Evolutionary conservation across 2,888 invertebrate species (phyloP).

Genomic region (Aporophyla lueneburgensis): DNA sequence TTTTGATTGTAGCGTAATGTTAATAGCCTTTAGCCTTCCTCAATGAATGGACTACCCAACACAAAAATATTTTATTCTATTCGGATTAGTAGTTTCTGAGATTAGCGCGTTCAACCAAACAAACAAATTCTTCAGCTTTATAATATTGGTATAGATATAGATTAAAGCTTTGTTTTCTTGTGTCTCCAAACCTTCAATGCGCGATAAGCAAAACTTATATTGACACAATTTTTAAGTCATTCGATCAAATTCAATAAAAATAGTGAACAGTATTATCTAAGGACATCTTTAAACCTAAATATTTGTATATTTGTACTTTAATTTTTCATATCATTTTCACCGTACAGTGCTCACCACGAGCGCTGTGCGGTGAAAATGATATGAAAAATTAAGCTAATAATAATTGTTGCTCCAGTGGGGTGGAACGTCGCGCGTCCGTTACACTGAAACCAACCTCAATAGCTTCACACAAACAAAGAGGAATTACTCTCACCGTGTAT

Average conservation of each 20-base stretch:
- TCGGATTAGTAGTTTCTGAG: no score
- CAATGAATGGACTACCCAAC: no score
- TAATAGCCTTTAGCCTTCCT: no score
- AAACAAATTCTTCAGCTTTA: no score
- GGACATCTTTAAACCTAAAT: background rate
- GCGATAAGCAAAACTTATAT: background rate
- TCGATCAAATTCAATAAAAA: background rate
- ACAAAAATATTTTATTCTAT: no score
- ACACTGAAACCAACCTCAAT: background rate
- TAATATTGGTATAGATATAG: no score
- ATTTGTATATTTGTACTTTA: background rate
- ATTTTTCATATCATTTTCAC: no score
- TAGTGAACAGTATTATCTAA: background rate
- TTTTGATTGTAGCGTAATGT: no score
- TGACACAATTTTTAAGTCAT: background rate
- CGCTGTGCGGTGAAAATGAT: background rate
- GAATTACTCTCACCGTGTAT: background rate
- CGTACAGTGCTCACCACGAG: no score
- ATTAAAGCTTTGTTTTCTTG: no score
- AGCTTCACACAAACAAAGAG: constrained; percentile 8
- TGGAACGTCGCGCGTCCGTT: background rate
- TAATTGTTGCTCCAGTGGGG: background rate
- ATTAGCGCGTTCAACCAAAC: no score
- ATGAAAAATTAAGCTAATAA: background rate
- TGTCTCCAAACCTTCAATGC: no score